Conservation (phyloP, 2,113 vertebrate species). For the Hippopotamus amphibius region DNA sequence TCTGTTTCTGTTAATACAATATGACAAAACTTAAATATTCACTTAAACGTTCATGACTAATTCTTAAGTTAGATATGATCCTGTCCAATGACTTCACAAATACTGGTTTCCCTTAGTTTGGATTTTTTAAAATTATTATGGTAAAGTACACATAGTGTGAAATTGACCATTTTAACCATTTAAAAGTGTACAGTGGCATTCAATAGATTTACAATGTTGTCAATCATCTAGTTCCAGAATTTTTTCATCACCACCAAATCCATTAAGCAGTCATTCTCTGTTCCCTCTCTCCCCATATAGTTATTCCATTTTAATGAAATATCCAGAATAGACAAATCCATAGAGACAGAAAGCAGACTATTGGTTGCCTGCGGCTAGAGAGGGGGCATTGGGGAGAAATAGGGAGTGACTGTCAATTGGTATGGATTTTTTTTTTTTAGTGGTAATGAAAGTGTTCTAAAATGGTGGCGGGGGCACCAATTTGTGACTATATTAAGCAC, state of each 20-base stretch:
- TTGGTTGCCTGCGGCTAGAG: too few relatives aligned
- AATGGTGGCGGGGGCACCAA: too few relatives aligned
- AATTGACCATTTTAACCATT: background rate
- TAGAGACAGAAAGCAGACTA: too few relatives aligned
- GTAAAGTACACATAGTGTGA: background rate
- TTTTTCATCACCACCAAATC: background rate
- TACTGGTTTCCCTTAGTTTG: background rate
- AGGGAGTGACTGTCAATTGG: too few relatives aligned
- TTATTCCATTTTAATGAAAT: too few relatives aligned
- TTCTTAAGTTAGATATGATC: background rate
- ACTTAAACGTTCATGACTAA: conserved; percentile 8
- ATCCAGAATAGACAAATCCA: too few relatives aligned
- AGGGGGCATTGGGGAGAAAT: too few relatives aligned
- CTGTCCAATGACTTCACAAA: background rate
- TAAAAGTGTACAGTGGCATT: background rate
- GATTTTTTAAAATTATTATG: background rate
- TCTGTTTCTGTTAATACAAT: background rate
- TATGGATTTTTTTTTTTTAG: too few relatives aligned
- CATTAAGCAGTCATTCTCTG: too few relatives aligned
- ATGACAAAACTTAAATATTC: background rate
- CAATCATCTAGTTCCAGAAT: background rate
- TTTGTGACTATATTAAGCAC: background rate
- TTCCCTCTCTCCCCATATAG: too few relatives aligned
- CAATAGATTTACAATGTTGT: background rate
- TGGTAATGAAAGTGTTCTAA: too few relatives aligned